Conservation (phyloP, 2,797 vertebrate species). For the Siniperca obscura region DNA sequence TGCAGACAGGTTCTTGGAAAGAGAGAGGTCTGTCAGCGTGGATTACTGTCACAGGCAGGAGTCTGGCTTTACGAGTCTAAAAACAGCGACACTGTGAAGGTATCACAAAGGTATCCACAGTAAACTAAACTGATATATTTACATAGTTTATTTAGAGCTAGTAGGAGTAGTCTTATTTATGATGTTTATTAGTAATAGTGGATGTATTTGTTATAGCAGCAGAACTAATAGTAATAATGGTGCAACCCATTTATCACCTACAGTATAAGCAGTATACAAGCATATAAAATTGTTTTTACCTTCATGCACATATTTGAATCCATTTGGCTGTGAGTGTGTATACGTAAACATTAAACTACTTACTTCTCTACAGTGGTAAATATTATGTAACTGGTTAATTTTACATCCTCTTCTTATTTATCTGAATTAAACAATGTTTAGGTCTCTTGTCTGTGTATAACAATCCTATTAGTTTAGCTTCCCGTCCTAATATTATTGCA, state of each 20-base stretch:
- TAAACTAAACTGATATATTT: background rate
- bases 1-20: conserved; percentile 76
- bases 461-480: conserved; percentile 52
- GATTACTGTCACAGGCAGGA: conserved; percentile 50
- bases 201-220: background rate
- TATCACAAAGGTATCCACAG: background rate
- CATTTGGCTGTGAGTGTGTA: background rate
- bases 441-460: conserved; percentile 37
- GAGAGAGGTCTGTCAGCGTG: conserved; percentile 52
- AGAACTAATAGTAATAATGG: background rate
- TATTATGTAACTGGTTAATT: conserved; percentile 34
- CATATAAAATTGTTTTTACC: too few species aligned
- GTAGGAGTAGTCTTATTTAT: background rate
- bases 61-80: conserved; percentile 1
- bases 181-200: background rate
- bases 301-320: background rate
- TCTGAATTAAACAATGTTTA: conserved; percentile 67
- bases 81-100: background rate
- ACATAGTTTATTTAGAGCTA: background rate
- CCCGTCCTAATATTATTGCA: conserved; percentile 60
- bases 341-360: background rate
- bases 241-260: too few species aligned
- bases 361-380: conserved; percentile 18
- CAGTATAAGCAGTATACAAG: too few species aligned
- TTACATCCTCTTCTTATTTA: conserved; percentile 61